Conservation (phyloP, 2,797 vertebrate species). For the Paramormyrops hopkinsi region DNA sequence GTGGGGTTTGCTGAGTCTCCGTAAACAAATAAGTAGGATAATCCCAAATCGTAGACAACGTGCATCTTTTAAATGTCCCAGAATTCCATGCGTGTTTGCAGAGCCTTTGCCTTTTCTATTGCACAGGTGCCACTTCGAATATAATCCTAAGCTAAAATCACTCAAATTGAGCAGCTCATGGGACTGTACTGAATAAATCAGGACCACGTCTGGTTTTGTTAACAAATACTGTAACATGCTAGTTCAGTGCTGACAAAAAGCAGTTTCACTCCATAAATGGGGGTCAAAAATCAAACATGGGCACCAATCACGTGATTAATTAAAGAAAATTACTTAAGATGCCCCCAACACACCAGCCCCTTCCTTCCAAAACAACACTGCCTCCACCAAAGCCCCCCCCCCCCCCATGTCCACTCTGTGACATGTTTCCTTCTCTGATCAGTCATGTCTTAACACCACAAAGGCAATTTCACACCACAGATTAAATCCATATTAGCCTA, state of each 20-base stretch:
- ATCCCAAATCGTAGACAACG: not conserved
- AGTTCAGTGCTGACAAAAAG: not conserved
- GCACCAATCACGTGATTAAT: not conserved
- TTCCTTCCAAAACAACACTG: not conserved
- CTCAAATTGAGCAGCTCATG: not conserved
- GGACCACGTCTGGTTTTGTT: not conserved
- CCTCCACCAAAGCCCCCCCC: not conserved
- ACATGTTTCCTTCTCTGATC: not conserved
- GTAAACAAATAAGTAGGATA: not conserved
- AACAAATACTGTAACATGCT: not conserved
- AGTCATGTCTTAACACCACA: slow-evolving; percentile 7
- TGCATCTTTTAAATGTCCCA: not conserved
- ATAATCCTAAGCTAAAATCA: not conserved
- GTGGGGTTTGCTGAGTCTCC: not conserved
- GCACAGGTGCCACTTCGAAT: not conserved
- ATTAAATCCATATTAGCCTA: slow-evolving; percentile 9
- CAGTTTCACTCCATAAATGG: not conserved
- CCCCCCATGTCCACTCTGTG: not conserved
- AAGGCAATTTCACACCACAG: slow-evolving; percentile 24
- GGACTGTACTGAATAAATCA: not conserved
- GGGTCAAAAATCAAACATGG: not conserved
- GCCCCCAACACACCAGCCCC: not conserved
- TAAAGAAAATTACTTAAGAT: not conserved
- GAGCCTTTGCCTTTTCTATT: not conserved
- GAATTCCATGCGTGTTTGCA: not conserved